Base-by-base conservation (phyloP, 2,888 invertebrate species). In the Agrypnus murinus region DNA sequence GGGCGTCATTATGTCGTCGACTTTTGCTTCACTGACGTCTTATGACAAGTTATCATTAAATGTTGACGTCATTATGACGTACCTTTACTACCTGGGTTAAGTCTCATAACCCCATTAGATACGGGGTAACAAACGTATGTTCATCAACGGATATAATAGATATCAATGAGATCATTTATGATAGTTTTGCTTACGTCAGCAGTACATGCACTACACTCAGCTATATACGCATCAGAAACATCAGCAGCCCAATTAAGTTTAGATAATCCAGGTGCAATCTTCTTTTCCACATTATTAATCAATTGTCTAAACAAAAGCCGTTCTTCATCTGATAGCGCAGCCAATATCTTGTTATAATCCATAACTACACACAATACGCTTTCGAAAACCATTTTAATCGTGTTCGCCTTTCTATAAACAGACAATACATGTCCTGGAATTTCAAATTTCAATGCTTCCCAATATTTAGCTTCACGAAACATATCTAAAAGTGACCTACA, bases 311-410 rank as follows among this genome's bases (percentile, higher is more conserved):
- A 96, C 1, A 97, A 86, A 48, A 90, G 84, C 32, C 93, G 87
- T 81, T 97, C 97, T 50, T 93, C 92, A 1, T 89, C 88, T 0
- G 94, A 93, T 6, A 97, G 84, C 0, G 93, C 92, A 76, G 89
- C 88, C 46, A 96, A 84, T 48, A 96, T 94, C 80, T 91, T 90
- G 83, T 95, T 95, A 83, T 94, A 95, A 32, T 92, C 91, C 50
- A 91, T 87, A 0, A 92, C 92, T 0, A 95, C 91, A 0, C 90
- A 89, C 19, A 93, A 78, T 0, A 94, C 92, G 76, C 90, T 92
- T 77, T 93, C 92, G 76, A 90, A 92, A 0, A 93, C 89, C 69
- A 89, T 90, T 69, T 87, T 87, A 5, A 92, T 82, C 0, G 85
- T 88, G 19, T 88, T 87, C 74, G 89, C 88, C 77, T 90, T 92